Evolutionary conservation across 2,888 invertebrate species (phyloP), one percentile per base, ranked within the genome.

Genomic region (Macaria liturata): DNA sequence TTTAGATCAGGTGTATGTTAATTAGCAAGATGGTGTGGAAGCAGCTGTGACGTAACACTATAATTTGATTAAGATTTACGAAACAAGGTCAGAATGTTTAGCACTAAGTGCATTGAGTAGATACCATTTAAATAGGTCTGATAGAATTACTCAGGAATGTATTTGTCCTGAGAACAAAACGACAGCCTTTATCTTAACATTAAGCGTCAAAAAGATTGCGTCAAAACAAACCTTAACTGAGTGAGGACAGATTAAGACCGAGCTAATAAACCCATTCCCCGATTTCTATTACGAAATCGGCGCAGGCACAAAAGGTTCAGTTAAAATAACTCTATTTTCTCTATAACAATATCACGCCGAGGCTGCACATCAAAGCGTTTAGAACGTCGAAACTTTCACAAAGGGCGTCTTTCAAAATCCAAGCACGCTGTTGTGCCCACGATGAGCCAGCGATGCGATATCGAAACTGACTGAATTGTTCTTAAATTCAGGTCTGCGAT

Each of bases 51-150:
- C 84, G 87, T 84, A 81, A 88, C 74, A 72, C 71, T 84, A 85
- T 88, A 89, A 90, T 88, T 88, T 84, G 80, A 90, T 90, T 86
- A 88, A 77, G 79, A 67, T 30, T 34, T 4, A 5, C 70, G 70
- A 76, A 69, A 75, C 87, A 86, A 89, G 90, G 88, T 72, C 82
- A 69, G 57, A 59, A 71, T 76, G 75, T 75, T 87, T 82, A 83
- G 74, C 81, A 74, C 68, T 56, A 43, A 59, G 59, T 70, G 54
- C 65, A 61, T 62, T 67, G 64, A 70, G 46, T 46, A 20, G 37
- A 42, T 39, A 5, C 9, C 9, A 37, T 37, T 4, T 37, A 37
- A 39, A 7, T 39, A 39, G 39, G 8, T 7, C 39, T 39, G 39
- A n/a, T n/a, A n/a, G n/a, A n/a, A n/a, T 20, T 20, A 2, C 20